Evolutionary conservation across 2,888 invertebrate species (phyloP).

Genomic region (Clunio marinus): DNA sequence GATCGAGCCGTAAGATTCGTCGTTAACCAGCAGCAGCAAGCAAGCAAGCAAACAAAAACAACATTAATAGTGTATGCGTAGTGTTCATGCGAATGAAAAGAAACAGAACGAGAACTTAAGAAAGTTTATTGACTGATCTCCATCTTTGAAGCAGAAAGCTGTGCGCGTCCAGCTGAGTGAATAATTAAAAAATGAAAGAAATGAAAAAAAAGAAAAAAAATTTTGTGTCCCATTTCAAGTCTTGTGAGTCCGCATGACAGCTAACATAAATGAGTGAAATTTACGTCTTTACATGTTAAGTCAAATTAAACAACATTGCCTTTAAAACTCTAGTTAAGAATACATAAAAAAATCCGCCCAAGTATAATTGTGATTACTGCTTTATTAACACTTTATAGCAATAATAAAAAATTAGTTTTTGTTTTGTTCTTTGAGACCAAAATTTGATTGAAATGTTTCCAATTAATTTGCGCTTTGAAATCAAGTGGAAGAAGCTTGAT

Average conservation of each 20-base stretch:
- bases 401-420: background rate
- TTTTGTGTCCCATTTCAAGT: too few species aligned
- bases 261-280: background rate
- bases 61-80: too few species aligned
- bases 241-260: background rate
- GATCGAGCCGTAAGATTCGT: background rate
- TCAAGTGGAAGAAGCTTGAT: background rate
- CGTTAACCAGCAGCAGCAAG: background rate
- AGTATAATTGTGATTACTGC: conserved; percentile 18
- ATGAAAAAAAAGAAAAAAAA: too few species aligned
- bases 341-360: background rate
- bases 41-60: too few species aligned
- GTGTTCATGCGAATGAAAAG: too few species aligned
- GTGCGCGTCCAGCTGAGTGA: background rate
- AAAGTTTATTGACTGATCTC: background rate
- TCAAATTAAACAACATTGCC: background rate
- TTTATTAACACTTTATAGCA: conserved; percentile 21
- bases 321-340: background rate
- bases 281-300: conserved; percentile 1
- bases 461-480: too few species aligned
- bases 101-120: too few species aligned
- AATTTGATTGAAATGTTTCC: background rate
- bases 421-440: too few species aligned
- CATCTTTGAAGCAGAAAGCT: background rate
- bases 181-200: too few species aligned